Base-by-base conservation (phyloP, 1,140 invertebrate genomes). In the Lineus longissimus region DNA sequence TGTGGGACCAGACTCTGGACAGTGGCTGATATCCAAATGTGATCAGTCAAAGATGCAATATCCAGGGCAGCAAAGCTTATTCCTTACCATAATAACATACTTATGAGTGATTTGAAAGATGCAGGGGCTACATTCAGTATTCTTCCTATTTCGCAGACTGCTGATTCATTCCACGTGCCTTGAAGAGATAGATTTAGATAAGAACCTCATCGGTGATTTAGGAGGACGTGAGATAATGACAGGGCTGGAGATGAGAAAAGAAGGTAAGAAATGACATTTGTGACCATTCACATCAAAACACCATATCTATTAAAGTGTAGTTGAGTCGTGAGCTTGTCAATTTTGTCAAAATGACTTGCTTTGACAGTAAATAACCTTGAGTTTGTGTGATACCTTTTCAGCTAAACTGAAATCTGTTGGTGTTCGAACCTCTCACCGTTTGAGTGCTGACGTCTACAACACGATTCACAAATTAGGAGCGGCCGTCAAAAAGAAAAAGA, bases 161-260 rank as follows among this genome's bases (percentile, higher is more conserved):
- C 63, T 82, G n/a, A 75, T 73, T 65, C 66, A 71, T 59, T 76
- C 73, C 13, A 61, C 73, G 22, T 79, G 75, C 66, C 60, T 81
- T 36, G 72, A 76, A 66, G 81, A 82, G 55, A 45, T 82, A 13
- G 80, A 82, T 63, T 63, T 82, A 1, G 75, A 77, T 27, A 76
- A 79, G 58, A 82, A 82, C 56, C 65, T 73, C 2, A 82, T 82
- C 19, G 78, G 79, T 7, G 78, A 81, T 43, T 55, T 81, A 31
- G 77, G 75, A 51, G 76, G 71, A 6, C 67, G 71, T 47, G 73
- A 80, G 65, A 65, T 82, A 31, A 40, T 76, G 17, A 76, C 79
- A 25, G 77, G 72, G 11, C 67, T 81, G 17, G 69, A 73, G 58
- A 65, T 70, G 19, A 70, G 80, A 41, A 78, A 77, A 66, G 72